Conservation (phyloP, 2,113 vertebrate genomes). For the Rhabdomys dilectus region DNA sequence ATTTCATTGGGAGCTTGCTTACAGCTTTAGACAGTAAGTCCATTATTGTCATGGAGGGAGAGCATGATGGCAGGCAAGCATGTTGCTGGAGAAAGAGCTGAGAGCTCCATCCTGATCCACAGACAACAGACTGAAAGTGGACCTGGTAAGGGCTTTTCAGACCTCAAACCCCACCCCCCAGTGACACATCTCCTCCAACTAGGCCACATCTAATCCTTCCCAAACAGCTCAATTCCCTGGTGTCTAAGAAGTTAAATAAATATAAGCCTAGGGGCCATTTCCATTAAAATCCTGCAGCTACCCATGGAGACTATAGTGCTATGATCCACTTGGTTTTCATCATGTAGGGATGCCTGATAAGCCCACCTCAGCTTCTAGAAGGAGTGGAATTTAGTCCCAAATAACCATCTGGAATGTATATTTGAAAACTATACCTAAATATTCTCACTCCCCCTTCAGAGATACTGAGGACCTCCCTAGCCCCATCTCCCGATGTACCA, state of each 20-base stretch:
- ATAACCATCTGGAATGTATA: too few species aligned
- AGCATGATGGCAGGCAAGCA: background rate
- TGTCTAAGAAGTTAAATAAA: background rate
- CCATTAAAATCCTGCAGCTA: background rate
- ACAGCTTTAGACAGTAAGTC: background rate
- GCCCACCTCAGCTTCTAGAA: background rate
- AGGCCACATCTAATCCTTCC: background rate
- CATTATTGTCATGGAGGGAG: background rate
- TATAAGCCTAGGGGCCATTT: background rate
- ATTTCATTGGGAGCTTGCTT: too few species aligned
- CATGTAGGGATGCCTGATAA: background rate
- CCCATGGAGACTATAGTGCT: background rate
- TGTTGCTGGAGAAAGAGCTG: background rate
- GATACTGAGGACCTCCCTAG: background rate
- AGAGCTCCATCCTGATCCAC: background rate
- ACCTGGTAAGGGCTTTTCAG: background rate
- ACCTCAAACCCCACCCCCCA: background rate
- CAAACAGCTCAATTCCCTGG: background rate
- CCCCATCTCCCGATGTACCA: background rate
- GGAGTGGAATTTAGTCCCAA: background rate
- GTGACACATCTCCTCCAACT: background rate
- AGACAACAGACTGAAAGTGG: background rate
- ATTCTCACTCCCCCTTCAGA: too few species aligned
- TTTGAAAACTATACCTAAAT: background rate
- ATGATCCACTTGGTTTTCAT: background rate